Conservation (phyloP, 2,797 vertebrate genomes). For the Sebastes nivosus region DNA sequence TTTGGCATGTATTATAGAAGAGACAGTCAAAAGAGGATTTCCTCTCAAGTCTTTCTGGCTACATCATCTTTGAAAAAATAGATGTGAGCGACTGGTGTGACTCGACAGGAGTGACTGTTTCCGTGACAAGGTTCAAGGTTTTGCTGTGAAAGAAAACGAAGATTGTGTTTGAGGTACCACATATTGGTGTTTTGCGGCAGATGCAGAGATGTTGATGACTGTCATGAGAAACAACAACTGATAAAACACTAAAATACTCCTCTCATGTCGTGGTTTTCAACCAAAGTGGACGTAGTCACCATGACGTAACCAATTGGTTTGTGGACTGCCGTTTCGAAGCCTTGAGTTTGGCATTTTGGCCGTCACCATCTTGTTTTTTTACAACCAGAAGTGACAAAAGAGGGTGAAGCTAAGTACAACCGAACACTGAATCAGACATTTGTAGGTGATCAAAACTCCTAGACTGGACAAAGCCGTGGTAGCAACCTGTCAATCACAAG, state of each 20-base stretch:
- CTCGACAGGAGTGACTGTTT: not conserved
- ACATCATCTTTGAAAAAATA: constrained; percentile 11
- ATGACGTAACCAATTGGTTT: too few relatives aligned
- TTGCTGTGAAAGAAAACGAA: not conserved
- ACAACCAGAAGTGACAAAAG: too few relatives aligned
- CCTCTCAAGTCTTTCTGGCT: not conserved
- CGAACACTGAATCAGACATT: too few relatives aligned
- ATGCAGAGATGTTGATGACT: not conserved
- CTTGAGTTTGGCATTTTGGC: too few relatives aligned
- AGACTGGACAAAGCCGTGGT: too few relatives aligned
- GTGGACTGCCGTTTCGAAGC: too few relatives aligned
- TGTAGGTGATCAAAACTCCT: too few relatives aligned
- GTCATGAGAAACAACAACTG: not conserved
- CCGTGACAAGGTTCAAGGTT: not conserved
- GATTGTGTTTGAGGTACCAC: not conserved
- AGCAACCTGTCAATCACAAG: too few relatives aligned
- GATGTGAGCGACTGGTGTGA: not conserved
- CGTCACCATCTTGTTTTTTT: too few relatives aligned
- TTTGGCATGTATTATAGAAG: constrained; percentile 43
- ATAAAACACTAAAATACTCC: not conserved
- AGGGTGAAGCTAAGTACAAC: too few relatives aligned
- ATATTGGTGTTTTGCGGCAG: not conserved
- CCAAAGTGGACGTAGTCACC: not conserved
- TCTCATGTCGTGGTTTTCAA: not conserved
- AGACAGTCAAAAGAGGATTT: constrained; percentile 34